Evolutionary conservation across 2,797 vertebrate species (phyloP), one percentile per base, ranked within the genome.

Genomic region (Ciconia nigra): DNA sequence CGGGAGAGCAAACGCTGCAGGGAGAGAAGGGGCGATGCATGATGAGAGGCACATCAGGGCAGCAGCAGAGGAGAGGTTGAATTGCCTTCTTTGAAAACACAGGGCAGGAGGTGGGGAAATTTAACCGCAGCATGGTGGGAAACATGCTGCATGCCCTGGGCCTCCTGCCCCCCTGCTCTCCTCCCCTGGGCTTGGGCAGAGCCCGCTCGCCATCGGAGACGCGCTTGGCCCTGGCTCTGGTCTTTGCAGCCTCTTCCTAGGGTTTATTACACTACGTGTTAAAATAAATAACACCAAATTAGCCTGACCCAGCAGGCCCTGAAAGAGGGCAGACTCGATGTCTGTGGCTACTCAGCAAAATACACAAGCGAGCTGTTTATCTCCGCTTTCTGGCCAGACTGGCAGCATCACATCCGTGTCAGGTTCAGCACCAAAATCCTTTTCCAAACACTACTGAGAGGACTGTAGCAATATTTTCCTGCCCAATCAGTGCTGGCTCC

Each of bases 391-490:
- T 85, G 79, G 39, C 69, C 51, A 87, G 90, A 77, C 81, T 71
- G 78, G 59, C 90, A 94, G 74, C 84, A 54, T 55, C 82, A 37
- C 69, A 28, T 58, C 87, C 0, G 0, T 83, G 86, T 83, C 93
- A 47, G 71, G 54, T 85, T 93, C 89, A 80, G 87, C 54, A 52
- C 54, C 5, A 0, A 83, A 87, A 89, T 82, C 69, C 89, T 81
- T 89, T 85, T 54, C 67, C 90, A 89, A 70, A 81, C 42, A n/a
- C 54, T 61, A n/a, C 14, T 12, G 76, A 83, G 65, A 69, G 54
- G 76, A 72, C n/a, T 42, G 69, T 62, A 78, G 69, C 78, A 78
- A 66, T 92, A 89, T 93, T 96, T 93, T 94, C 65, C 87, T 94
- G 82, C 69, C 70, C 86, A 73, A 29, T 90, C 79, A 83, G 46